Evolutionary conservation across 2,888 invertebrate genomes (phyloP).

Genomic region (Drosophila peninsularis): DNA sequence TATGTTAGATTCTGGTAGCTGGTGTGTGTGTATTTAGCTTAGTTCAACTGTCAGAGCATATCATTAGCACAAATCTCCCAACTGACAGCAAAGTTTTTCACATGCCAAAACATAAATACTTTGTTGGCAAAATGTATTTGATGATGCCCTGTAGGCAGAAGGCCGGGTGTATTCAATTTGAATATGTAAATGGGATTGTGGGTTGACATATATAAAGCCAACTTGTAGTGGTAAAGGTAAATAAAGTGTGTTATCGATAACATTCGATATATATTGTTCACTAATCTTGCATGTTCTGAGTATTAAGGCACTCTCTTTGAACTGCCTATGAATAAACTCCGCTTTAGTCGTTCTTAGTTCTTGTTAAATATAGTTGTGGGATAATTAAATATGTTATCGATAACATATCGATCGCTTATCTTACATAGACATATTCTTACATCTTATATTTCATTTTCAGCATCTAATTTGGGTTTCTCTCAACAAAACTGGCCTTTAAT

Average conservation of each 20-base stretch:
- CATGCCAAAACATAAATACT: constrained; percentile 44
- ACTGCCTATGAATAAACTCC: too few species aligned
- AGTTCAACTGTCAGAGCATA: constrained; percentile 48
- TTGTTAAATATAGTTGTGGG: too few species aligned
- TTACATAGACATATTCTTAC: too few species aligned
- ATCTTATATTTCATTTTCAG: neutral
- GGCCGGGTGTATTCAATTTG: neutral
- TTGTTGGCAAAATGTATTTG: constrained; percentile 31
- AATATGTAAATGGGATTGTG: neutral
- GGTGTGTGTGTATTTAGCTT: constrained; percentile 8
- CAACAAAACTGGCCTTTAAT: too few species aligned
- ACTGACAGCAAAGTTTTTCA: constrained; percentile 48
- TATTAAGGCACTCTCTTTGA: neutral
- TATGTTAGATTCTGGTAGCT: constrained; percentile 6
- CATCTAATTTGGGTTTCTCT: neutral
- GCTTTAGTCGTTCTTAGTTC: too few species aligned
- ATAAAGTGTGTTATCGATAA: neutral
- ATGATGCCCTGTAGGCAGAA: constrained; percentile 6
- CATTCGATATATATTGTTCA: neutral
- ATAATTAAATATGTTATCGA: neutral
- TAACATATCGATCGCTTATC: neutral
- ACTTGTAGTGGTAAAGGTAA: too few species aligned
- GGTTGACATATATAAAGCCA: neutral
- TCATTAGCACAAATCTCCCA: constrained; percentile 50
- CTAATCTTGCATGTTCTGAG: neutral